Evolutionary conservation across 37 sponge, comb jelly and placozoan genomes (phyloP).

Genomic region (Spongia lamella): DNA sequence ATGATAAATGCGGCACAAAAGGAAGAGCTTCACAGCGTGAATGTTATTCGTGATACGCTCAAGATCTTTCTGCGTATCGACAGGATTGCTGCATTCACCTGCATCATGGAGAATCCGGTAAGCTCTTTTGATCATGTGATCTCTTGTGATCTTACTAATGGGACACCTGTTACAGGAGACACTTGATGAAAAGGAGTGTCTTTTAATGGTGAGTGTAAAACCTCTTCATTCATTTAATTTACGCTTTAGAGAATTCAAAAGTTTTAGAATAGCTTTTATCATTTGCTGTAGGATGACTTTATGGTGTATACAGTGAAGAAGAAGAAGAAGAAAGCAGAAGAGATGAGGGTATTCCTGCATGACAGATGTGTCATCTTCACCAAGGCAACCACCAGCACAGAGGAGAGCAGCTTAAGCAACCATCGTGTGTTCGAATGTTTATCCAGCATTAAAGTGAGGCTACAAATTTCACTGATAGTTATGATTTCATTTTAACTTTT

Average conservation of each 20-base stretch:
- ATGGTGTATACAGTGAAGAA: neutral
- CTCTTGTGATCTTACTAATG: neutral
- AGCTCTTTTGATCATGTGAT: neutral
- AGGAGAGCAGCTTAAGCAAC: too few relatives aligned
- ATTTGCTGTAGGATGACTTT: constrained; percentile 15
- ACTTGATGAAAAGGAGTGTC: too few relatives aligned
- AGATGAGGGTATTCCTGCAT: constrained; percentile 22
- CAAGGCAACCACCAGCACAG: too few relatives aligned
- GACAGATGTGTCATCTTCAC: constrained; percentile 1
- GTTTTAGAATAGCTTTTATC: too few relatives aligned
- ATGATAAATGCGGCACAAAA: constrained; percentile 58
- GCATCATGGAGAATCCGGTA: constrained; percentile 1
- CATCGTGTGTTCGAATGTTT: too few relatives aligned
- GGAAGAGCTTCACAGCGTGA: constrained; percentile 50
- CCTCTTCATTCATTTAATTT: too few relatives aligned
- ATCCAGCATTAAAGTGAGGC: too few relatives aligned
- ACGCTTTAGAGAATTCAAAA: too few relatives aligned
- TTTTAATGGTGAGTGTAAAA: too few relatives aligned
- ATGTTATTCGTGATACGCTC: constrained; percentile 19
- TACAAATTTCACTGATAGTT: too few relatives aligned
- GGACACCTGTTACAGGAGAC: too few relatives aligned
- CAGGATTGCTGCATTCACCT: constrained; percentile 6
- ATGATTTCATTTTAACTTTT: too few relatives aligned
- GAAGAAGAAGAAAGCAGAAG: constrained; percentile 1
- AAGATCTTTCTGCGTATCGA: neutral